These are phyloP conservation scores for Noctua fimbriata DNA, from an alignment of 2,888 invertebrate species.

Conservation along the genomic window DNA sequence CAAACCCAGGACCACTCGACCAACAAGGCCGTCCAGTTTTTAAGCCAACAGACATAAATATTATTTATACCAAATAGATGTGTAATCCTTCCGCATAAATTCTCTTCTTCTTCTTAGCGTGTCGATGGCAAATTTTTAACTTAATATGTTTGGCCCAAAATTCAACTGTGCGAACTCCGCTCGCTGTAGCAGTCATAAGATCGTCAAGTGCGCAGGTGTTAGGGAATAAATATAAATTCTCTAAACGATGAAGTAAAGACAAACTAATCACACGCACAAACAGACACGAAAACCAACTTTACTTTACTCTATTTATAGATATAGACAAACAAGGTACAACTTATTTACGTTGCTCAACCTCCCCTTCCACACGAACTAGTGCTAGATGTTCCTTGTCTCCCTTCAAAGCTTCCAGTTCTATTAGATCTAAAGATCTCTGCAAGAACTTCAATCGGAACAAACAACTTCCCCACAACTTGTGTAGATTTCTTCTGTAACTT, in stretches of 20 bases:
- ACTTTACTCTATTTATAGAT: neutral
- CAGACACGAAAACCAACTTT: neutral
- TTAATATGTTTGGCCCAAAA: too few species aligned
- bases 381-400: slow-evolving; percentile 3
- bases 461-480: slow-evolving; percentile 41
- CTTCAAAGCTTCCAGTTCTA: slow-evolving; percentile 34
- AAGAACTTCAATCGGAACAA: slow-evolving; percentile 48
- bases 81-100: neutral
- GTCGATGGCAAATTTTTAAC: too few species aligned
- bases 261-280: neutral
- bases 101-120: too few species aligned
- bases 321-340: neutral
- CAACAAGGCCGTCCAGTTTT: too few species aligned
- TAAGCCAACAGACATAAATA: too few species aligned
- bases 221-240: too few species aligned
- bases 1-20: too few species aligned
- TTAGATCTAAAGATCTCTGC: slow-evolving; percentile 31
- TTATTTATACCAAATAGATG: neutral
- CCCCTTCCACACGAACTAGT: slow-evolving; percentile 10
- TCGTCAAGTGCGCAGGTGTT: too few species aligned
- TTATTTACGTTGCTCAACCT: neutral
- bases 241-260: too few species aligned
- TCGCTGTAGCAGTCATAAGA: too few species aligned
- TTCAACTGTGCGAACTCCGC: too few species aligned
- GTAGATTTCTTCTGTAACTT: slow-evolving; percentile 42